Evolutionary conservation across 2,797 vertebrate genomes (phyloP), one percentile per base, ranked within the genome.

Genomic region (Leucoraja ocellata): DNA sequence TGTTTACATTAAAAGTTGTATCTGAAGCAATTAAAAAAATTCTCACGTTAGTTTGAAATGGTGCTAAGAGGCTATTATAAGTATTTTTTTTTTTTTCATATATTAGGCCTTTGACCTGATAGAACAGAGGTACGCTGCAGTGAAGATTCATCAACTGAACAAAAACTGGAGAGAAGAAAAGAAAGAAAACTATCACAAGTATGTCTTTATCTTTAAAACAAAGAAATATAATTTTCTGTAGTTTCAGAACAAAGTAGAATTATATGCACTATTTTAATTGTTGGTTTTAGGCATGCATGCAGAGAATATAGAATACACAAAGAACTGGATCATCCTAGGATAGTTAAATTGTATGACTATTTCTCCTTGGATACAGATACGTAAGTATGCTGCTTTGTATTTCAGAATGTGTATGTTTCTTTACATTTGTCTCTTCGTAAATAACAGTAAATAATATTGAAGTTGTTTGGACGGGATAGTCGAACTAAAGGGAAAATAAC

Each of bases 301-400:
- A 98, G 99, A 96, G 99, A 99, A 94, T 99, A 99, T 96, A 97
- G 99, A 97, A 99, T 99, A 98, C 99, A 99, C 96, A 99, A 99
- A 96, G 98, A 99, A 96, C 96, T 99, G 96, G 98, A 99, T 96
- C 99, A 99, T 95, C 99, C 99, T 94, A 96, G 99, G 95, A 99
- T 99, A 96, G 99, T 99, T 95, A 99, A 99, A 96, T 97, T 99
- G 14, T 99, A 99, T 94, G 99, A 99, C 97, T 99, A 99, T 96
- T 99, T 99, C 96, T 99, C 99, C 96, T 96, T 99, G 97, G 99
- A 99, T 96, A 99, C 99, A 95, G 99, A 99, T 96, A 99, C 99
- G 99, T 99, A 94, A 98, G 98, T 98, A 91, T 76, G 74, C 63
- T 92, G 39, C 11, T 76, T 92, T 76, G 71, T 54, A 92, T 58